These are phyloP conservation scores for Poecilus cupreus DNA, from an alignment of 2,888 invertebrate genomes.

Conservation along the genomic window DNA sequence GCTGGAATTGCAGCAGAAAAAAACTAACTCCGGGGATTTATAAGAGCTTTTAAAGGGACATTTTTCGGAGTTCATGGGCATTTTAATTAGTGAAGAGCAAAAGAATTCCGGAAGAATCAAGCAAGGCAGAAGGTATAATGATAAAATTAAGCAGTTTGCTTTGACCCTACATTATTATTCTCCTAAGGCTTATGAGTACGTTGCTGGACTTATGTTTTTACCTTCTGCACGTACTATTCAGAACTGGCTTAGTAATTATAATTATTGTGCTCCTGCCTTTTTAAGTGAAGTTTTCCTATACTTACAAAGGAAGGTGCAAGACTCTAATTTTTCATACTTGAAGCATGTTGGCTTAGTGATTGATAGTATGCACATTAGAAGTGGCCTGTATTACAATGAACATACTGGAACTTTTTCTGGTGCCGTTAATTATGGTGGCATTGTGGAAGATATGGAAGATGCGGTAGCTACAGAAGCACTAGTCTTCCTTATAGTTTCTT, in stretches of 20 bases:
- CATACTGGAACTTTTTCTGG: not conserved
- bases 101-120: not conserved
- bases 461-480: slow-evolving; percentile 57
- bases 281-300: not conserved
- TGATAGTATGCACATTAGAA: slow-evolving; percentile 35
- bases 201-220: not conserved
- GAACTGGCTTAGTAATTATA: not conserved
- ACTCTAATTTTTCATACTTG: not conserved
- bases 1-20: too few species aligned
- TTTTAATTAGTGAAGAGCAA: not conserved
- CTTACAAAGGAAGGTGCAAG: not conserved
- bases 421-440: slow-evolving; percentile 46
- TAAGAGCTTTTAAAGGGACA: not conserved
- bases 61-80: not conserved
- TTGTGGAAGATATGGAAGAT: slow-evolving; percentile 42
- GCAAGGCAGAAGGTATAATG: not conserved
- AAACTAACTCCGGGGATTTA: too few species aligned
- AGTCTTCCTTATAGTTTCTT: slow-evolving; percentile 59
- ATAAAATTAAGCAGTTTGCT: slow-evolving; percentile 13
- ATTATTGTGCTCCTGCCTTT: not conserved
- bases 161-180: not conserved
- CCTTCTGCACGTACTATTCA: not conserved
- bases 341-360: not conserved
- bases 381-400: too few species aligned
- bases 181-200: not conserved